Evolutionary conservation across 2,797 vertebrate genomes (phyloP).

Genomic region (Centropyge bicolor): DNA sequence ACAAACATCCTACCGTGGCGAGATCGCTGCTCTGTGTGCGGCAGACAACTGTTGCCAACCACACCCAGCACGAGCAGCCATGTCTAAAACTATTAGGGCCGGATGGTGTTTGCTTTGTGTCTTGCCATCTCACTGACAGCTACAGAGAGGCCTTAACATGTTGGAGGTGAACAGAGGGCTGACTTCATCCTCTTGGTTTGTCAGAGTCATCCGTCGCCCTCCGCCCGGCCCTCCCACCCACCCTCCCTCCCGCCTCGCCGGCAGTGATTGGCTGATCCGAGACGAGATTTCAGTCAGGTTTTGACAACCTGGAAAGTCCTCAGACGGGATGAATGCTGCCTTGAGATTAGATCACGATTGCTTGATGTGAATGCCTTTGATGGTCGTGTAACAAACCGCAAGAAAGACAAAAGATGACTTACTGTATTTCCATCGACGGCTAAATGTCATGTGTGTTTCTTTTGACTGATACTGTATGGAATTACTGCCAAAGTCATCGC

Average conservation of each 20-base stretch:
- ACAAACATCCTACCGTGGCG: slow-evolving; percentile 76
- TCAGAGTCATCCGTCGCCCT: slow-evolving; percentile 54
- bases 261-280: slow-evolving; percentile 57
- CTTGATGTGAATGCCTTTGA: slow-evolving; percentile 57
- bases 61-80: slow-evolving; percentile 67
- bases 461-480: slow-evolving; percentile 38
- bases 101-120: slow-evolving; percentile 65
- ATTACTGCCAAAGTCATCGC: slow-evolving; percentile 44
- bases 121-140: slow-evolving; percentile 70
- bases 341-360: slow-evolving; percentile 64
- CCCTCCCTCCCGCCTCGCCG: slow-evolving; percentile 3
- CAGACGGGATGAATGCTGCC: slow-evolving; percentile 43
- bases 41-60: slow-evolving; percentile 72
- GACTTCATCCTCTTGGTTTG: slow-evolving; percentile 73
- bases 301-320: slow-evolving; percentile 75
- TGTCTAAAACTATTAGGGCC: slow-evolving; percentile 74
- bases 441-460: slow-evolving; percentile 39
- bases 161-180: slow-evolving; percentile 62
- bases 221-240: slow-evolving; percentile 18
- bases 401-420: slow-evolving; percentile 52
- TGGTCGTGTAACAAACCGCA: slow-evolving; percentile 52
- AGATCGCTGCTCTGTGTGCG: slow-evolving; percentile 60
- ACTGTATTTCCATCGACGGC: slow-evolving; percentile 34
- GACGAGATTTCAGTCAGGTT: slow-evolving; percentile 65
- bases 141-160: slow-evolving; percentile 47